A percentile compares a stretch with the other conserved stretches of the same genome.
These are phyloP conservation scores for Thymelicus sylvestris DNA, from an alignment of 2,888 invertebrate genomes.

Conservation along the genomic window DNA sequence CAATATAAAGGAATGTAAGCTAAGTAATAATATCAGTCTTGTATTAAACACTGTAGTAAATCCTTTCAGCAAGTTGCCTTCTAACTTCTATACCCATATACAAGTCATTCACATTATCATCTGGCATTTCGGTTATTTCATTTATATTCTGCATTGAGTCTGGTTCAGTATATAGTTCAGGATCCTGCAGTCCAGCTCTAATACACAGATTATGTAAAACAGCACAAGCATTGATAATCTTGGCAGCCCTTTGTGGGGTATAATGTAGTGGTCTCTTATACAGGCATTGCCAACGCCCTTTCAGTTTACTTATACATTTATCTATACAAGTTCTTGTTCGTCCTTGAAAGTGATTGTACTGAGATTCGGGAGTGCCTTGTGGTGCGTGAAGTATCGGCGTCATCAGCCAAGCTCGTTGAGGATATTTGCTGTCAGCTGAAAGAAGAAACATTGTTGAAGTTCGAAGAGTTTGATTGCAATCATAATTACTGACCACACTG, in stretches of 20 bases:
- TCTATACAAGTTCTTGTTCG: constrained; percentile 60
- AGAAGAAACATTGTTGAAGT: constrained; percentile 27
- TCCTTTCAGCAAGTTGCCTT: constrained; percentile 61
- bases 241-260: constrained; percentile 62
- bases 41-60: constrained; percentile 59
- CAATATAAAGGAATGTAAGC: constrained; percentile 1
- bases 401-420: constrained; percentile 65
- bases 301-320: constrained; percentile 59
- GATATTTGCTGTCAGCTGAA: constrained; percentile 61
- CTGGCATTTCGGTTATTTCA: constrained; percentile 59
- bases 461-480: too few relatives aligned
- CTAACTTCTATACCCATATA: constrained; percentile 64
- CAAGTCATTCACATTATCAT: constrained; percentile 63
- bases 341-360: constrained; percentile 63
- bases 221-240: constrained; percentile 67
- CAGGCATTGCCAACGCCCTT: constrained; percentile 63
- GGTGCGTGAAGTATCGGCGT: constrained; percentile 60
- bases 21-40: constrained; percentile 15
- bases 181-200: constrained; percentile 55
- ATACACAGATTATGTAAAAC: constrained; percentile 62
- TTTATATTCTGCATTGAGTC: constrained; percentile 52
- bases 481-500: too few relatives aligned
- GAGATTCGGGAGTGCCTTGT: constrained; percentile 63
- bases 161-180: constrained; percentile 52
- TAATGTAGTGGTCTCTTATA: constrained; percentile 62